A percentile compares a stretch with the other conserved stretches of the same genome.
phyloP scores from a whole-genome alignment of 2,888 invertebrate genomes.

The Drosophila nigricruria region DNA sequence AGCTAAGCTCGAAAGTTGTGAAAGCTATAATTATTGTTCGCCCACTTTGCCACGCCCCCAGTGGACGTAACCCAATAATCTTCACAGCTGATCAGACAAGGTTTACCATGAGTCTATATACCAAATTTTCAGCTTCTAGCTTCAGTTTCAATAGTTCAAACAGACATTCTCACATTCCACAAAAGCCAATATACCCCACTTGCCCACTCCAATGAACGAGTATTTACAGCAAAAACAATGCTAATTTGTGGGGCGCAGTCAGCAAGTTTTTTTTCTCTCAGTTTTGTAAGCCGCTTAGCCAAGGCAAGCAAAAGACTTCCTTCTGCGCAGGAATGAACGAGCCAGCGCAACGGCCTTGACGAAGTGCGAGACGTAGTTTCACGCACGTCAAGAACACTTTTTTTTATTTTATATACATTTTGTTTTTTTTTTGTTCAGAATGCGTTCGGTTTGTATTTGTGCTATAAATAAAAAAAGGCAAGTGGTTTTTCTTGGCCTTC shows the following conservation, averaged over 20 bases:
- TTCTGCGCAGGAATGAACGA: conserved; percentile 60
- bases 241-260: conserved; percentile 34
- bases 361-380: conserved; percentile 33
- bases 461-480: conserved; percentile 65
- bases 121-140: neutral
- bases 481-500: conserved; percentile 29
- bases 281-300: conserved; percentile 60
- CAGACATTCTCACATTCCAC: neutral
- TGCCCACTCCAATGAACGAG: too few species aligned
- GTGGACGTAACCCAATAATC: too few species aligned
- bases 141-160: neutral
- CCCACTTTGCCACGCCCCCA: neutral
- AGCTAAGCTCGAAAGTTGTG: neutral
- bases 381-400: conserved; percentile 74
- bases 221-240: neutral
- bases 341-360: conserved; percentile 51
- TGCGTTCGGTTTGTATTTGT: conserved; percentile 22
- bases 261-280: conserved; percentile 40
- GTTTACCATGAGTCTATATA: neutral
- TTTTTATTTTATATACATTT: conserved; percentile 1
- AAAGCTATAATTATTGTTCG: neutral
- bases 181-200: neutral
- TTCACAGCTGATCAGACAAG: neutral
- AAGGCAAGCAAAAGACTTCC: conserved; percentile 57
- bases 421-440: conserved; percentile 21